Percentiles rank a stretch among this genome's conserved stretches.
Conservation (phyloP, 2,888 invertebrate species). For the Bellardia pandia region DNA sequence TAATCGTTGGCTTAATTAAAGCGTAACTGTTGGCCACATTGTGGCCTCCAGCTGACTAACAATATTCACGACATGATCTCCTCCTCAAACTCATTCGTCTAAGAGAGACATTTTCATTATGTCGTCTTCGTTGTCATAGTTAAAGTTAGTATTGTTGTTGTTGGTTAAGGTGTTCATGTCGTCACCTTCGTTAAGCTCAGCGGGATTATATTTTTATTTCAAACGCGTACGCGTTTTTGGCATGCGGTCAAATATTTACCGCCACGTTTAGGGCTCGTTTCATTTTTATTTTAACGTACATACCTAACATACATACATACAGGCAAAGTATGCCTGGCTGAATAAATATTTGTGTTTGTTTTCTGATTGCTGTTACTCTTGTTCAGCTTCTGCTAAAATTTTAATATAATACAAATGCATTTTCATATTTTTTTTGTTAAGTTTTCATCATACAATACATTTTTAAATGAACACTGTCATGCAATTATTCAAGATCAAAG, state of each 20-base stretch:
- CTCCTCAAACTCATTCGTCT: not conserved
- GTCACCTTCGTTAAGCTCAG: constrained; percentile 66
- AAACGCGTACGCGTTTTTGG: constrained; percentile 57
- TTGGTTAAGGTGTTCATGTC: constrained; percentile 44
- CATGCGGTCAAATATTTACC: constrained; percentile 68
- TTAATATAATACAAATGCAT: not conserved
- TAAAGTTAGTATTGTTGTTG: constrained; percentile 16
- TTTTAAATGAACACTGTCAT: too few relatives aligned
- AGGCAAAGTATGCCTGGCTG: not conserved
- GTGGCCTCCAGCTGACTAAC: constrained; percentile 67
- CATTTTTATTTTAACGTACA: not conserved
- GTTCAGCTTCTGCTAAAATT: not conserved
- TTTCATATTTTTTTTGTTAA: not conserved
- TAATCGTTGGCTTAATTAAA: constrained; percentile 72
- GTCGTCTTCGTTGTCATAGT: constrained; percentile 40
- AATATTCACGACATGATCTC: constrained; percentile 45
- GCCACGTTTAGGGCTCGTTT: constrained; percentile 33
- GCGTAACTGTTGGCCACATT: constrained; percentile 70
- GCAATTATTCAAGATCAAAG: too few relatives aligned
- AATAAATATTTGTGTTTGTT: not conserved
- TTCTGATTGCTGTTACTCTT: not conserved
- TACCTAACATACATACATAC: too few relatives aligned
- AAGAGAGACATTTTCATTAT: constrained; percentile 54
- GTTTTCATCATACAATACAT: not conserved
- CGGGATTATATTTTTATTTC: constrained; percentile 54